A percentile compares a stretch with the other conserved stretches of the same genome.
Conservation (phyloP, 2,113 vertebrate species). For the Mus musculus region DNA sequence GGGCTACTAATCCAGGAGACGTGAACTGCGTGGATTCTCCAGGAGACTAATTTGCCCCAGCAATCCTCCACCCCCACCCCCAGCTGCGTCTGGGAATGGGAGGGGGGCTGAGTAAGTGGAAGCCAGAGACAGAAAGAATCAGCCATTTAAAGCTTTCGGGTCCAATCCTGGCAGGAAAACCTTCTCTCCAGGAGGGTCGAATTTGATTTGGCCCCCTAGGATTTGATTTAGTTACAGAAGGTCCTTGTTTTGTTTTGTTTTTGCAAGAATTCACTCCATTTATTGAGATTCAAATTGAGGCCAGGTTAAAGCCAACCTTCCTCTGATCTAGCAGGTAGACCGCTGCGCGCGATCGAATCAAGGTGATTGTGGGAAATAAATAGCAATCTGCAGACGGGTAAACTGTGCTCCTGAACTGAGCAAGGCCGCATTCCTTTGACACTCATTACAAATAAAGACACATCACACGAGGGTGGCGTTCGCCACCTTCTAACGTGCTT, state of each 20-base stretch:
- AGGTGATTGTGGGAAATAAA: background rate
- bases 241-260: background rate
- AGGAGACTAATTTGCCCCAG: background rate
- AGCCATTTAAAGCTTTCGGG: no score
- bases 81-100: background rate
- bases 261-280: background rate
- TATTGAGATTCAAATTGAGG: constrained; percentile 69
- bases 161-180: background rate
- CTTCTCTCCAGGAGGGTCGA: background rate
- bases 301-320: constrained; percentile 19
- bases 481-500: background rate
- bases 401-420: constrained; percentile 13
- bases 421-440: background rate
- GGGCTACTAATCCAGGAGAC: background rate
- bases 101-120: background rate
- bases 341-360: background rate
- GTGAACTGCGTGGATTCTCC: background rate
- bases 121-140: background rate
- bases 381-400: background rate
- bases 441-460: constrained; percentile 12
- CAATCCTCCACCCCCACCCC: background rate
- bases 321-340: background rate
- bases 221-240: constrained; percentile 12
- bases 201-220: background rate
- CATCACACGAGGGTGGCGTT: background rate